These are phyloP conservation scores for Selenia dentaria DNA, from an alignment of 2,888 invertebrate species.

Conservation along the genomic window DNA sequence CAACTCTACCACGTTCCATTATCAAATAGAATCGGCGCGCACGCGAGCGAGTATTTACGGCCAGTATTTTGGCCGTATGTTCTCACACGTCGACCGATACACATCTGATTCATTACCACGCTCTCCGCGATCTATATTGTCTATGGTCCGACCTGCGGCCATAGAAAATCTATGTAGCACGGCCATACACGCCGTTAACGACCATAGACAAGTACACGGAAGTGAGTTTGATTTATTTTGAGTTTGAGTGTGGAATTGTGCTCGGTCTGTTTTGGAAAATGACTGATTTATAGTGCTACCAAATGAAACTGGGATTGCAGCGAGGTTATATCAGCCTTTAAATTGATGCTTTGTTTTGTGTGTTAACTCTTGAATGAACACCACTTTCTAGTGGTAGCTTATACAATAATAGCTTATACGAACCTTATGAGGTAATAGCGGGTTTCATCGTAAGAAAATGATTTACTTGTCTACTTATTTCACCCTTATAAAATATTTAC, in stretches of 20 bases:
- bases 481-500: too few relatives aligned
- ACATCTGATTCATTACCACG: conserved; percentile 82
- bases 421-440: too few relatives aligned
- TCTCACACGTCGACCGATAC: conserved; percentile 81
- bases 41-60: conserved; percentile 81
- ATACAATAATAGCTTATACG: too few relatives aligned
- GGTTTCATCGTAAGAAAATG: too few relatives aligned
- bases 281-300: too few relatives aligned
- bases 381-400: too few relatives aligned
- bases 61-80: conserved; percentile 82
- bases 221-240: conserved; percentile 36
- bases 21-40: conserved; percentile 45
- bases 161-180: conserved; percentile 27
- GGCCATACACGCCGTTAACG: conserved; percentile 42
- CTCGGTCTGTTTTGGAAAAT: conserved; percentile 3
- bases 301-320: neutral
- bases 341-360: too few relatives aligned
- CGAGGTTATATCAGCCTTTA: too few relatives aligned
- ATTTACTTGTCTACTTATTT: too few relatives aligned
- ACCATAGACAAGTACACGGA: conserved; percentile 38
- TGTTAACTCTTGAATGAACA: too few relatives aligned
- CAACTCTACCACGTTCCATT: conserved; percentile 48
- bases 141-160: conserved; percentile 44
- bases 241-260: conserved; percentile 9
- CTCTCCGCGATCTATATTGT: conserved; percentile 66